Conservation (phyloP, 2,888 invertebrate genomes). For the Mythimna ferrago region DNA sequence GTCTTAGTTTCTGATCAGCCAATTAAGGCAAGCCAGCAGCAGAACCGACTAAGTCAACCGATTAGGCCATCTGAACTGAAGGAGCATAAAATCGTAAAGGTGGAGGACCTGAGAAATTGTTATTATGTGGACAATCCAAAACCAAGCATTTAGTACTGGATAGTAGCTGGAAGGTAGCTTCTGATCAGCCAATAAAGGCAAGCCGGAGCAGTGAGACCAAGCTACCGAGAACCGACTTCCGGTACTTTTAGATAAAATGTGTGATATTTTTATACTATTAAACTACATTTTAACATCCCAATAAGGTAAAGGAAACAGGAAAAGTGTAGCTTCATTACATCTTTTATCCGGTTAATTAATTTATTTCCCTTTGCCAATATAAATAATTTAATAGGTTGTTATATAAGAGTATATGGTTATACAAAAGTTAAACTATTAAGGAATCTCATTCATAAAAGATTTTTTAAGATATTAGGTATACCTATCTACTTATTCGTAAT, state of each 20-base stretch:
- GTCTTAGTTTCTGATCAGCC: background rate
- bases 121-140: background rate
- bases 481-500: background rate
- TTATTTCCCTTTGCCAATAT: background rate
- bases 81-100: background rate
- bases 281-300: background rate
- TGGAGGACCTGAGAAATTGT: background rate
- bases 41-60: background rate
- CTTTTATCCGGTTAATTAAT: background rate
- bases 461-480: background rate
- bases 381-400: background rate
- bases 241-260: background rate
- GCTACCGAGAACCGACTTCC: background rate
- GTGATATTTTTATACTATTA: background rate
- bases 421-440: background rate
- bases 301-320: background rate
- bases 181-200: background rate
- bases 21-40: background rate
- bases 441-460: background rate
- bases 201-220: background rate
- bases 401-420: background rate
- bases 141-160: too few species aligned
- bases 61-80: background rate
- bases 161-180: background rate
- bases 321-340: background rate